phyloP scores from a whole-genome alignment of 1,140 invertebrate species.

The Samia ricini region DNA sequence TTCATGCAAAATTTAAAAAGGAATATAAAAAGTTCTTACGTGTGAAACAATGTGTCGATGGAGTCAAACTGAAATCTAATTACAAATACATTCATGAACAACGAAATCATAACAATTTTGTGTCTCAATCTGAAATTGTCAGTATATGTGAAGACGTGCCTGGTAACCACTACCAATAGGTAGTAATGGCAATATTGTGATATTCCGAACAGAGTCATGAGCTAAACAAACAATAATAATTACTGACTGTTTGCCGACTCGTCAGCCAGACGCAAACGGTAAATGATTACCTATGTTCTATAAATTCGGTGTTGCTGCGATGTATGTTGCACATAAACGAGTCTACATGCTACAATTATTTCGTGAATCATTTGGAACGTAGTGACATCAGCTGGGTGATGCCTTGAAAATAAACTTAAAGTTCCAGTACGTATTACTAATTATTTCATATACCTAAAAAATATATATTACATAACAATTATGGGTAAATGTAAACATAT shows the following conservation, averaged over 20 bases:
- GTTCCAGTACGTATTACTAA: slow-evolving; percentile 1
- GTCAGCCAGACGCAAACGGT: neutral
- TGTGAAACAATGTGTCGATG: too few relatives aligned
- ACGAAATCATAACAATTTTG: too few relatives aligned
- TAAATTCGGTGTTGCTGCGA: slow-evolving; percentile 11
- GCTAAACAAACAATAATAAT: slow-evolving; percentile 24
- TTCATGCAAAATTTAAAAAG: too few relatives aligned
- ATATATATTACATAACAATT: neutral
- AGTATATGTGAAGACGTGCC: too few relatives aligned
- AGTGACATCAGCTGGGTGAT: slow-evolving; percentile 21
- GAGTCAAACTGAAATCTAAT: too few relatives aligned
- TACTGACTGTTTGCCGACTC: slow-evolving; percentile 17
- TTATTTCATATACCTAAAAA: neutral
- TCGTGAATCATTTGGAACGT: slow-evolving; percentile 15
- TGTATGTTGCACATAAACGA: slow-evolving; percentile 4
- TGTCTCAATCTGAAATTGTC: too few relatives aligned
- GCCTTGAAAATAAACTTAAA: slow-evolving; percentile 11
- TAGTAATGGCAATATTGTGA: neutral
- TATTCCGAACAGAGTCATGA: slow-evolving; percentile 12
- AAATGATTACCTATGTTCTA: slow-evolving; percentile 9
- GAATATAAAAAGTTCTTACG: too few relatives aligned
- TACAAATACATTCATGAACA: too few relatives aligned
- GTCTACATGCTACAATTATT: slow-evolving; percentile 13
- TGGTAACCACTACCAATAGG: neutral
- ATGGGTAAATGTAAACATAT: too few relatives aligned